These are phyloP conservation scores for Naso thynnoides DNA, from an alignment of 2,797 vertebrate genomes.

Conservation along the genomic window DNA sequence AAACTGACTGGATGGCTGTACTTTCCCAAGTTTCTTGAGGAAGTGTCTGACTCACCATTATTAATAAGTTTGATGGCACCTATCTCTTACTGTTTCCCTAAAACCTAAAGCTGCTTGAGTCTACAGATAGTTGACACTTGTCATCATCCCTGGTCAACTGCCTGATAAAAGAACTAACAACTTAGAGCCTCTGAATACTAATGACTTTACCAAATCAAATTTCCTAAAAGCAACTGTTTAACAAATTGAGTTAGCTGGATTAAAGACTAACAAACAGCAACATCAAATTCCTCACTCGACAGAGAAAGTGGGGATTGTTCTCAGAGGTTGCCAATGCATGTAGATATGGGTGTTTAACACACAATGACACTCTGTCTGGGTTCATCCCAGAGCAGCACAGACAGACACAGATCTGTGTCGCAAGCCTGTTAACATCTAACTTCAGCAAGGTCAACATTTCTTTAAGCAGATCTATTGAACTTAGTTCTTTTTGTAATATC, in stretches of 20 bases:
- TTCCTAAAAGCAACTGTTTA: conserved; percentile 50
- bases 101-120: not conserved
- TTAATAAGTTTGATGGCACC: not conserved
- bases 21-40: not conserved
- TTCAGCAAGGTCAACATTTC: conserved; percentile 32
- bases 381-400: conserved; percentile 51
- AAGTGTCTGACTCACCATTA: not conserved
- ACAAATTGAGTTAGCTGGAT: conserved; percentile 56
- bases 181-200: not conserved
- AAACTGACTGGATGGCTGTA: not conserved
- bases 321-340: conserved; percentile 21
- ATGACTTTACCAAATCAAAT: conserved; percentile 45
- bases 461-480: conserved; percentile 10
- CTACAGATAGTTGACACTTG: conserved; percentile 2
- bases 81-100: not conserved
- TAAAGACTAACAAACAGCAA: conserved; percentile 43
- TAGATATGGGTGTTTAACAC: conserved; percentile 41
- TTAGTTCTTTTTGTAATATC: not conserved
- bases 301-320: conserved; percentile 61
- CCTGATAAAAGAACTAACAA: conserved; percentile 12
- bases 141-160: not conserved
- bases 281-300: conserved; percentile 35
- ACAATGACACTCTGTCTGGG: conserved; percentile 70
- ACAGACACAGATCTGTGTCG: conserved; percentile 41
- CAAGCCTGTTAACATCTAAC: conserved; percentile 32